A percentile compares a stretch with the other conserved stretches of the same genome.
phyloP scores from a whole-genome alignment of 1,140 invertebrate genomes.

The Drosophila busckii region DNA sequence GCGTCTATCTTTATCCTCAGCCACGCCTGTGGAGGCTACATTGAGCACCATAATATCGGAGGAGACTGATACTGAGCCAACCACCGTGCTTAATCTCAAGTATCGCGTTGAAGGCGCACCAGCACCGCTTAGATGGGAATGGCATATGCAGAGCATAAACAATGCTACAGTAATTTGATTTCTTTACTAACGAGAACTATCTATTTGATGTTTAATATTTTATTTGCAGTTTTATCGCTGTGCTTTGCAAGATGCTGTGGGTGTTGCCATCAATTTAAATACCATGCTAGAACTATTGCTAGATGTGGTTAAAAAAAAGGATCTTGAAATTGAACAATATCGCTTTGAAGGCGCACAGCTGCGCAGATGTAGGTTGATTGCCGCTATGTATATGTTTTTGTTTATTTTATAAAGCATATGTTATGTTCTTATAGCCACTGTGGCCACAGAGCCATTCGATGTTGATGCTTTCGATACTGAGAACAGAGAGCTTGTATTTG shows the following conservation, averaged over 20 bases:
- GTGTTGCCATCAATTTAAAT: background rate
- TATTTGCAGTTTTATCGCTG: slow-evolving; percentile 34
- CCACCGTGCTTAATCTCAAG: slow-evolving; percentile 35
- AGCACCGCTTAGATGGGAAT: slow-evolving; percentile 51
- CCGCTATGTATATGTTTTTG: background rate
- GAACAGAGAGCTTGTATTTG: slow-evolving; percentile 11
- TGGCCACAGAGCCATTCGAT: slow-evolving; percentile 46
- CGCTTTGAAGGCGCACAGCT: slow-evolving; percentile 42
- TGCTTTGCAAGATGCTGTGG: background rate
- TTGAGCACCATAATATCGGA: background rate
- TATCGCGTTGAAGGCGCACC: slow-evolving; percentile 30
- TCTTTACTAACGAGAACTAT: background rate
- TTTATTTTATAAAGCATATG: background rate
- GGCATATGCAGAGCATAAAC: slow-evolving; percentile 24
- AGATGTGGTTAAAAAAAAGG: slow-evolving; percentile 46
- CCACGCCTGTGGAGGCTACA: background rate
- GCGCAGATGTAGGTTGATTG: slow-evolving; percentile 39
- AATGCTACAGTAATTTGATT: slow-evolving; percentile 4
- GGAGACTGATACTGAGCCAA: background rate
- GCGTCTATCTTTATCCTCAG: background rate
- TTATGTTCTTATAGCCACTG: slow-evolving; percentile 32
- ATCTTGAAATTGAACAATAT: slow-evolving; percentile 58
- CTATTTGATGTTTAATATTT: background rate
- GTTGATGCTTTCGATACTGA: slow-evolving; percentile 17
- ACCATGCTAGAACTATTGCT: slow-evolving; percentile 3